phyloP scores from a whole-genome alignment of 2,888 invertebrate species.

The Agonum fuliginosum region DNA sequence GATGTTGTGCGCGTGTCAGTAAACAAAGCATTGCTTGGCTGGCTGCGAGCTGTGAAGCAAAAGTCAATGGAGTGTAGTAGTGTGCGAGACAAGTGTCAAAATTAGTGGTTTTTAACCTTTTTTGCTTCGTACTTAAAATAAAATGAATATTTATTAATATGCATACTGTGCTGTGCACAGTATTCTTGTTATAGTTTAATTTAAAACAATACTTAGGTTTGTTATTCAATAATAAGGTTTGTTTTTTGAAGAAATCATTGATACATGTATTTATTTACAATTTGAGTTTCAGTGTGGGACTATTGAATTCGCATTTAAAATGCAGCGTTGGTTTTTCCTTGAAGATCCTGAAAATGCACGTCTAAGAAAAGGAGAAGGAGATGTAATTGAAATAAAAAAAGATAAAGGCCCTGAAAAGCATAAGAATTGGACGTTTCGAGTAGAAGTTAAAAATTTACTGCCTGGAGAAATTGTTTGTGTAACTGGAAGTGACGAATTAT shows the following conservation, averaged over 20 bases:
- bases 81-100: slow-evolving; percentile 38
- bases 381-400: slow-evolving; percentile 31
- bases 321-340: slow-evolving; percentile 82
- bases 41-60: too few species aligned
- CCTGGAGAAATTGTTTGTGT: slow-evolving; percentile 82
- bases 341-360: slow-evolving; percentile 74
- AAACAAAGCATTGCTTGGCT: too few species aligned
- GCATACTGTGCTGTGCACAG: slow-evolving; percentile 28
- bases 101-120: slow-evolving; percentile 18
- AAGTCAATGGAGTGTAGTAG: background rate
- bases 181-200: slow-evolving; percentile 9
- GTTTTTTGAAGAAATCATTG: background rate
- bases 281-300: slow-evolving; percentile 16
- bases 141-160: slow-evolving; percentile 13
- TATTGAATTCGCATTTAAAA: slow-evolving; percentile 64
- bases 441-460: slow-evolving; percentile 74
- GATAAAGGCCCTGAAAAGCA: slow-evolving; percentile 62
- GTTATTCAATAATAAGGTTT: background rate
- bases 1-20: slow-evolving; percentile 46
- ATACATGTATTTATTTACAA: slow-evolving; percentile 5
- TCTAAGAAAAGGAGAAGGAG: slow-evolving; percentile 67
- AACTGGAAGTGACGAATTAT: slow-evolving; percentile 79
- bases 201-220: background rate
- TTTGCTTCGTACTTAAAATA: background rate
- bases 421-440: slow-evolving; percentile 75